Evolutionary conservation across 2,797 vertebrate species (phyloP).

Genomic region (Lacerta agilis): DNA sequence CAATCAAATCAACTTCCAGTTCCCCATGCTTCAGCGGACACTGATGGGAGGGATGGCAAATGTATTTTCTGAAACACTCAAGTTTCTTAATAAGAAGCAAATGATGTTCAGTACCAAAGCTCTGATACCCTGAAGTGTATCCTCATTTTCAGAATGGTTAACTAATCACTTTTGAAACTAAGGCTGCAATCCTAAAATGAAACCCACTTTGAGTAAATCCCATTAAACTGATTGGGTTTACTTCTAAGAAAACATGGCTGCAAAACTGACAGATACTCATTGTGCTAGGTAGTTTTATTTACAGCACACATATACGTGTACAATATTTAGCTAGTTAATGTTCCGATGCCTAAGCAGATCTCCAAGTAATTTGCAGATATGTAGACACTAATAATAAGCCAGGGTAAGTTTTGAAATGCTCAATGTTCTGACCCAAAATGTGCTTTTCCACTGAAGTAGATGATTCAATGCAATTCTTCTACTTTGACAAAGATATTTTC

Average conservation of each 20-base stretch:
- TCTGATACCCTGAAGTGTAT: neutral
- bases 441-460: neutral
- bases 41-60: neutral
- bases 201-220: neutral
- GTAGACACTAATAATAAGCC: slow-evolving; percentile 26
- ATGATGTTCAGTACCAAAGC: neutral
- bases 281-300: neutral
- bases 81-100: neutral
- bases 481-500: slow-evolving; percentile 31
- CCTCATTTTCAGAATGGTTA: neutral
- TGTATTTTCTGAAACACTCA: neutral
- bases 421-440: slow-evolving; percentile 14
- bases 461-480: slow-evolving; percentile 35
- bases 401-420: too few species aligned
- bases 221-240: neutral
- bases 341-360: neutral
- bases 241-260: neutral
- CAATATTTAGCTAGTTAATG: neutral
- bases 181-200: neutral
- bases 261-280: neutral
- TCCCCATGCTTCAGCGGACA: neutral
- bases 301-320: neutral
- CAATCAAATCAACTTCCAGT: neutral
- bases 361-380: slow-evolving; percentile 7
- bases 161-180: neutral